phyloP scores from a whole-genome alignment of 1,140 invertebrate genomes.

The Grapholita molesta region DNA sequence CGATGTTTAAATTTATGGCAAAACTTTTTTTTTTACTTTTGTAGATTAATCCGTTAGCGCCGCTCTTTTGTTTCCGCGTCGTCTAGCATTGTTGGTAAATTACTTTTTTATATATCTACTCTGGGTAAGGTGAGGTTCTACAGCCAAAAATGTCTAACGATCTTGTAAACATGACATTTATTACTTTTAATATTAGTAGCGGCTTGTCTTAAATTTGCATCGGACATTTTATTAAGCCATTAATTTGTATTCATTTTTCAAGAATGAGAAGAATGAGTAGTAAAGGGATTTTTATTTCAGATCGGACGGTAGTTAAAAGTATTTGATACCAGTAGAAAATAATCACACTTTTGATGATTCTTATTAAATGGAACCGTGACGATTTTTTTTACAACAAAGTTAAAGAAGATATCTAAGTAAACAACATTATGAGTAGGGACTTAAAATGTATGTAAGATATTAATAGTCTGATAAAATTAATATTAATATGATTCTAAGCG shows the following conservation, averaged over 20 bases:
- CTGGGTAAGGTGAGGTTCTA: not conserved
- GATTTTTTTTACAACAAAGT: not conserved
- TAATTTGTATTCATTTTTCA: not conserved
- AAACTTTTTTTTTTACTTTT: not conserved
- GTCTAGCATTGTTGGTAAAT: not conserved
- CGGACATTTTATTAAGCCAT: not conserved
- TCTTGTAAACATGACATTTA: constrained; percentile 7
- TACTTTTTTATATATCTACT: not conserved
- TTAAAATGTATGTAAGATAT: not conserved
- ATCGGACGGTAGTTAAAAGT: too few species aligned
- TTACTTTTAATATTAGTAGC: not conserved
- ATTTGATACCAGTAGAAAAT: too few species aligned
- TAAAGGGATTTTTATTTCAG: not conserved
- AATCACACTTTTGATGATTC: too few species aligned
- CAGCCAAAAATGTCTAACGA: constrained; percentile 6
- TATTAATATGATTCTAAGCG: not conserved
- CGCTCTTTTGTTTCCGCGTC: not conserved
- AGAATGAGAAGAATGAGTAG: not conserved
- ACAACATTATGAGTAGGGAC: not conserved
- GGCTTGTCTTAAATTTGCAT: constrained; percentile 7
- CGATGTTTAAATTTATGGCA: not conserved
- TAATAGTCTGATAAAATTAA: not conserved
- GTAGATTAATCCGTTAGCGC: not conserved
- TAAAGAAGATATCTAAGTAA: not conserved
- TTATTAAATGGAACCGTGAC: too few species aligned